Evolutionary conservation across 2,113 vertebrate species (phyloP).

Genomic region (Pituophis catenifer): DNA sequence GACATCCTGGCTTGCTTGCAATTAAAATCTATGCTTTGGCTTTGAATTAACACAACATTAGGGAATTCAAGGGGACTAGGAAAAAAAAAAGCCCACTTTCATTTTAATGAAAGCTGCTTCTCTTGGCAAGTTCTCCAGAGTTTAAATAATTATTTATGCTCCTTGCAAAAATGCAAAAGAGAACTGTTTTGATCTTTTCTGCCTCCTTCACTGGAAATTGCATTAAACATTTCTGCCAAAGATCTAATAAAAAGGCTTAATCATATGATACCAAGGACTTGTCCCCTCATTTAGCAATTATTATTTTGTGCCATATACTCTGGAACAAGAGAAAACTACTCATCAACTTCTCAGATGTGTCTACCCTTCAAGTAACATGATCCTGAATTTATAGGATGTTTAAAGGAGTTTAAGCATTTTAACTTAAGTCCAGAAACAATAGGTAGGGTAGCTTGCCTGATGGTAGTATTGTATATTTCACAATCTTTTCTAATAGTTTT

Average conservation of each 20-base stretch:
- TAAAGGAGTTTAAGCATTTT: background rate
- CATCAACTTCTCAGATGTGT: background rate
- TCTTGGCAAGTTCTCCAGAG: conserved; percentile 13
- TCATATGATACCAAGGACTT: conserved; percentile 20
- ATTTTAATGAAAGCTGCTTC: conserved; percentile 29
- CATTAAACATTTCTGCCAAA: conserved; percentile 5
- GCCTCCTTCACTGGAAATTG: background rate
- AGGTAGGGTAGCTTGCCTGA: background rate
- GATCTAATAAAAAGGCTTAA: conserved; percentile 33
- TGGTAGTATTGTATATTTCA: background rate
- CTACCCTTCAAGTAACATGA: background rate
- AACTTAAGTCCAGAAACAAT: background rate
- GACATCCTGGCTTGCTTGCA: conserved; percentile 3
- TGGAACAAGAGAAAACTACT: background rate
- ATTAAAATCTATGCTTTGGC: conserved; percentile 35
- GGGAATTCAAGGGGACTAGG: background rate
- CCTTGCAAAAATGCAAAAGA: conserved; percentile 29
- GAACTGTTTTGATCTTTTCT: conserved; percentile 7
- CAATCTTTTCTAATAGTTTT: background rate
- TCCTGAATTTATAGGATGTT: background rate
- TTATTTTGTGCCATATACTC: background rate
- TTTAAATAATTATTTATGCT: conserved; percentile 41
- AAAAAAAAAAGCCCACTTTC: background rate
- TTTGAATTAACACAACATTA: conserved; percentile 14
- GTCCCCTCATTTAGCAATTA: background rate